Conservation (phyloP, 2,888 invertebrate genomes). For the Dicyrtomina minuta region DNA sequence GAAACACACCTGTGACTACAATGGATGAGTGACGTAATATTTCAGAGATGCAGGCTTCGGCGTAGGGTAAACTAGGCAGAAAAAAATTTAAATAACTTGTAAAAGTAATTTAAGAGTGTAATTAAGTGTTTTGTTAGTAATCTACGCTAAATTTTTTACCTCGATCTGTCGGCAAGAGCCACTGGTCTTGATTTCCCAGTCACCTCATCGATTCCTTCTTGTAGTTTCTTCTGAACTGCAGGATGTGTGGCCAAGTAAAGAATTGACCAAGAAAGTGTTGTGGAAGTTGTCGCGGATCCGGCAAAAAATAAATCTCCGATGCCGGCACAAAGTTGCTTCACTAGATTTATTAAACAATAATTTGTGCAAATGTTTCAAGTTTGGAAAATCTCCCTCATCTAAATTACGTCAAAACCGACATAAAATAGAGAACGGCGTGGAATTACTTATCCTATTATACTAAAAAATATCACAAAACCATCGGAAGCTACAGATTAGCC, state of each 20-base stretch:
- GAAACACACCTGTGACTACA: background rate
- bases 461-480: too few relatives aligned
- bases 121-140: too few relatives aligned
- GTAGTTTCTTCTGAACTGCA: conserved; percentile 53
- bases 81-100: too few relatives aligned
- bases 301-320: conserved; percentile 42
- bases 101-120: too few relatives aligned
- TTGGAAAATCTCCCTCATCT: too few relatives aligned
- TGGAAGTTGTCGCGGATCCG: conserved; percentile 53
- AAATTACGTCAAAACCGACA: too few relatives aligned
- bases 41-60: conserved; percentile 17
- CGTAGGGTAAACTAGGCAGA: conserved; percentile 15
- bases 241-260: conserved; percentile 53
- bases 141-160: background rate
- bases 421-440: too few relatives aligned
- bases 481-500: too few relatives aligned
- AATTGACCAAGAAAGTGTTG: conserved; percentile 51
- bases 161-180: conserved; percentile 12
- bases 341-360: too few relatives aligned
- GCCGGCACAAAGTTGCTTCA: conserved; percentile 31
- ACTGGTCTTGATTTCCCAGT: conserved; percentile 38
- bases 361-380: too few relatives aligned
- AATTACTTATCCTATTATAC: too few relatives aligned
- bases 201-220: conserved; percentile 54
- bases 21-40: conserved; percentile 1